A percentile compares a stretch with the other conserved stretches of the same genome.
phyloP scores from a whole-genome alignment of 2,113 vertebrate species.

The Eublepharis macularius region DNA sequence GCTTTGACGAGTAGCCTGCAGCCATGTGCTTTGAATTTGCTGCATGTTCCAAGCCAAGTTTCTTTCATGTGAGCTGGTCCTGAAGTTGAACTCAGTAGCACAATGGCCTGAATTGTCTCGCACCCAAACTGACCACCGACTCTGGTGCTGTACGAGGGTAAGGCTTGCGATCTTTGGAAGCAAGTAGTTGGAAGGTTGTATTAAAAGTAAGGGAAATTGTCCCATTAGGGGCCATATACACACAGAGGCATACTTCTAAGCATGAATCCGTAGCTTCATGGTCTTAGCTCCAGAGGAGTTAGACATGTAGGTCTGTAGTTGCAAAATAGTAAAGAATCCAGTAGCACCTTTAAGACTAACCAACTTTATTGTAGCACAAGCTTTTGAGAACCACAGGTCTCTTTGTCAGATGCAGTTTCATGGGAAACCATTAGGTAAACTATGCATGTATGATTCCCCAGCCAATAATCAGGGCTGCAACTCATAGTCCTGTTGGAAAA shows the following conservation, averaged over 20 bases:
- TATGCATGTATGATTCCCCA: neutral
- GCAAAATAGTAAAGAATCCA: no score
- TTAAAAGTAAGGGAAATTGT: neutral
- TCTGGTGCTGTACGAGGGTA: neutral
- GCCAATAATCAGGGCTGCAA: neutral
- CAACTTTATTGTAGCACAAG: no score
- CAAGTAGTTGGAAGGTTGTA: neutral
- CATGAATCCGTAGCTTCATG: neutral
- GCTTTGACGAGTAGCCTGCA: neutral
- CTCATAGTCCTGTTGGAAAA: neutral
- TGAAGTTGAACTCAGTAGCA: neutral
- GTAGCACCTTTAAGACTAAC: no score
- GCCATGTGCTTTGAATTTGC: slow-evolving; percentile 3
- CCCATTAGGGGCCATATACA: neutral
- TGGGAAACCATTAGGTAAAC: neutral
- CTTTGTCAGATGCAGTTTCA: no score
- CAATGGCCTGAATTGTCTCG: neutral
- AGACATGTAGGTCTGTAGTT: no score
- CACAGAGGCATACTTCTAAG: no score
- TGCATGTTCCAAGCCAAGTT: neutral
- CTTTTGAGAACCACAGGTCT: no score
- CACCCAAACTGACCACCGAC: neutral
- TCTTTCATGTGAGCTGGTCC: neutral
- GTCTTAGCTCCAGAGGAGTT: no score
- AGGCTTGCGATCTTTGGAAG: neutral